These are phyloP conservation scores for Nerophis ophidion DNA, from an alignment of 2,113 vertebrate species.

Conservation along the genomic window DNA sequence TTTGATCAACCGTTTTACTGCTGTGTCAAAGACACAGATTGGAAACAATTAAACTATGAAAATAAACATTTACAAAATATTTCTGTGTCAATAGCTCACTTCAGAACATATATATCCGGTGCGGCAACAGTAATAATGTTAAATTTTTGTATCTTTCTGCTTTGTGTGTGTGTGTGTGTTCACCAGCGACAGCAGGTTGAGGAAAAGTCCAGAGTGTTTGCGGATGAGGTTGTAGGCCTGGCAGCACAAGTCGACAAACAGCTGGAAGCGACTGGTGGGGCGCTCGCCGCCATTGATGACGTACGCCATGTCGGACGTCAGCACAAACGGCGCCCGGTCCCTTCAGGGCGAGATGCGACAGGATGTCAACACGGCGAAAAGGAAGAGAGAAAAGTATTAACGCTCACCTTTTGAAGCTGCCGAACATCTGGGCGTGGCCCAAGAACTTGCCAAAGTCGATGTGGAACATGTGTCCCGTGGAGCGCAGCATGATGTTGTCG, in stretches of 20 bases:
- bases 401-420: constrained; percentile 91
- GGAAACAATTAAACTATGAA: no score
- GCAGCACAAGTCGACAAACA: constrained; percentile 94
- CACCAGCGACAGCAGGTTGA: constrained; percentile 95
- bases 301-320: constrained; percentile 98
- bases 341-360: constrained; percentile 56
- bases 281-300: constrained; percentile 97
- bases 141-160: neutral
- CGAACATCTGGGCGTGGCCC: constrained; percentile 97
- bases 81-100: neutral
- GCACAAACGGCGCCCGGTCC: constrained; percentile 93
- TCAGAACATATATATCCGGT: no score
- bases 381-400: neutral
- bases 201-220: constrained; percentile 90
- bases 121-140: no score
- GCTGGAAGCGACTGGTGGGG: constrained; percentile 94
- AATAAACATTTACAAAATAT: no score
- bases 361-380: neutral
- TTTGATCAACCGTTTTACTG: no score
- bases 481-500: constrained; percentile 97
- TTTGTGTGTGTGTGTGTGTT: constrained; percentile 23
- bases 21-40: no score
- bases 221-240: constrained; percentile 97
- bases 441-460: constrained; percentile 98
- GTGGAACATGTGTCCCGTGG: constrained; percentile 97